A percentile compares a stretch with the other conserved stretches of the same genome.
phyloP scores from a whole-genome alignment of 2,113 vertebrate genomes.

The Mirounga angustirostris region DNA sequence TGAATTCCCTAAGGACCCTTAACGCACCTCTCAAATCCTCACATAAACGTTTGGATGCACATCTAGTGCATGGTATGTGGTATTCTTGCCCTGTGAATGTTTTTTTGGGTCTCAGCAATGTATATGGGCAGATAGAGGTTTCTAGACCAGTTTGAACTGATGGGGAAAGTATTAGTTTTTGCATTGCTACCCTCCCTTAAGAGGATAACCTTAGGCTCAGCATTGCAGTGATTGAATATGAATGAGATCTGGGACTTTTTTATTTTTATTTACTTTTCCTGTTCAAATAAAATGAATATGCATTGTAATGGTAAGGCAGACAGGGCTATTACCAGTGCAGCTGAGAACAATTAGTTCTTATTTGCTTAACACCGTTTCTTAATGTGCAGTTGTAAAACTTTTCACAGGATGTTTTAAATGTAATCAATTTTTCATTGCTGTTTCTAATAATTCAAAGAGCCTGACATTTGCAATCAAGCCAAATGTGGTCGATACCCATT shows the following conservation, averaged over 20 bases:
- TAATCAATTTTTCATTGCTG: conserved; percentile 86
- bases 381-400: conserved; percentile 85
- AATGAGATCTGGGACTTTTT: conserved; percentile 72
- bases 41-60: neutral
- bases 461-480: conserved; percentile 86
- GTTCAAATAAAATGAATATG: conserved; percentile 81
- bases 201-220: conserved; percentile 34
- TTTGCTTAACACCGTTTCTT: conserved; percentile 86
- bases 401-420: conserved; percentile 86
- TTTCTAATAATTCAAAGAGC: conserved; percentile 88
- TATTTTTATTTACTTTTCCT: conserved; percentile 82
- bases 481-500: conserved; percentile 87
- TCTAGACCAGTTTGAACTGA: conserved; percentile 3
- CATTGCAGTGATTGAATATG: conserved; percentile 60
- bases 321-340: conserved; percentile 79
- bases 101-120: neutral
- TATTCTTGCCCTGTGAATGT: neutral
- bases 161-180: neutral
- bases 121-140: neutral
- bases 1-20: neutral
- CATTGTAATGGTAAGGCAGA: conserved; percentile 75
- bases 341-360: conserved; percentile 86
- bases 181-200: neutral
- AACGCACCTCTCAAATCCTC: neutral
- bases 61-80: neutral